Evolutionary conservation across 2,888 invertebrate species (phyloP).

Genomic region (Eretmocerus hayati): DNA sequence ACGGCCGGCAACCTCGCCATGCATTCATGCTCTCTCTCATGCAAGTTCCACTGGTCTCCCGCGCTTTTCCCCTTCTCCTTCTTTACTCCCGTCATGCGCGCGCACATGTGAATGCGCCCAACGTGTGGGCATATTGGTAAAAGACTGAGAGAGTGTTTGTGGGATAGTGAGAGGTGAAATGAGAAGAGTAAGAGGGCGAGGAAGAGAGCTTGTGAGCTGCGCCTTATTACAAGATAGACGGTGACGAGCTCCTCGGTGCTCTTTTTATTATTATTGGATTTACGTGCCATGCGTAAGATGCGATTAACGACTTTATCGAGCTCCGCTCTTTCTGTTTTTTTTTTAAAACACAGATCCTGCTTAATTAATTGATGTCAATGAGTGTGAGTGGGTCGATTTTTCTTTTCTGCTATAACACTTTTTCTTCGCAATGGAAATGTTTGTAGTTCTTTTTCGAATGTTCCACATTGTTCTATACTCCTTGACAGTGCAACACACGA

Average conservation of each 20-base stretch:
- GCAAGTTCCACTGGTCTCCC: background rate
- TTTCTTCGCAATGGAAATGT: no score
- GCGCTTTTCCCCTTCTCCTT: background rate
- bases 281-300: slow-evolving; percentile 19
- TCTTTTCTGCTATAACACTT: background rate
- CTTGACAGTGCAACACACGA: no score
- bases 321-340: slow-evolving; percentile 1
- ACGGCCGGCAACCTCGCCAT: slow-evolving; percentile 41
- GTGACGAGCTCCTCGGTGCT: background rate
- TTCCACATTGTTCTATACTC: no score
- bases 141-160: no score
- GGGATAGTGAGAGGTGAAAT: no score
- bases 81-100: no score
- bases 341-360: background rate
- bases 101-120: no score
- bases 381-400: background rate
- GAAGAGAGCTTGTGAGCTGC: no score
- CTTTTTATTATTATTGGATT: slow-evolving; percentile 23
- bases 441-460: no score
- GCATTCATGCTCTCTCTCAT: slow-evolving; percentile 10
- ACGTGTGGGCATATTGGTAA: no score
- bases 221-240: no score
- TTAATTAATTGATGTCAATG: slow-evolving; percentile 6
- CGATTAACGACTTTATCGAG: slow-evolving; percentile 16
- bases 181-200: no score